These are phyloP conservation scores for Xestia ashworthii DNA, from an alignment of 2,888 invertebrate species.

Conservation along the genomic window DNA sequence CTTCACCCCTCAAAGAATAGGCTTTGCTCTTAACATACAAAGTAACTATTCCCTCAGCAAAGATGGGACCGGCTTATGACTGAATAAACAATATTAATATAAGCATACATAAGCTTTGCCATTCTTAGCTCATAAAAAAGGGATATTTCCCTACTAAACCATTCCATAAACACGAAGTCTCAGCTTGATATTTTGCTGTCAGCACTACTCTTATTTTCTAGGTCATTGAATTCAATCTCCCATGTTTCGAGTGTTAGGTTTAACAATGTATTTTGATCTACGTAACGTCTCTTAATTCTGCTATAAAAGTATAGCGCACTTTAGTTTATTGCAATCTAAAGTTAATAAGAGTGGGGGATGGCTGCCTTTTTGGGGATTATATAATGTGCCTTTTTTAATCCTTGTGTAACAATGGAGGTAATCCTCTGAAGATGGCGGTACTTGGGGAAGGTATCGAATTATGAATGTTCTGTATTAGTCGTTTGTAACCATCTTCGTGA, in stretches of 20 bases:
- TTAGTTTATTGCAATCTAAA: conserved; percentile 88
- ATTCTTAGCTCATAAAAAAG: conserved; percentile 89
- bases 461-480: conserved; percentile 28
- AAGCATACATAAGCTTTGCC: conserved; percentile 84
- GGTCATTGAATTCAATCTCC: conserved; percentile 60
- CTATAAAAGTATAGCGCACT: conserved; percentile 88
- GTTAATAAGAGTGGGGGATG: conserved; percentile 82
- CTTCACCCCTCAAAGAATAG: conserved; percentile 33
- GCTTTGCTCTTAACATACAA: conserved; percentile 53
- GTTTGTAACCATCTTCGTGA: conserved; percentile 25
- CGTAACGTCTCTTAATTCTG: conserved; percentile 84
- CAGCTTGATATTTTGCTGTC: conserved; percentile 62
- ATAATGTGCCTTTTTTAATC: conserved; percentile 65
- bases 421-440: conserved; percentile 53
- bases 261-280: conserved; percentile 67
- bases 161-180: conserved; percentile 83
- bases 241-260: background rate
- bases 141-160: conserved; percentile 88
- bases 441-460: conserved; percentile 57
- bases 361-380: conserved; percentile 68
- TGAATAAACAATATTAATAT: conserved; percentile 86
- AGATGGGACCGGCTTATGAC: conserved; percentile 72
- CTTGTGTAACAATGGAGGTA: conserved; percentile 54
- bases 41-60: conserved; percentile 65
- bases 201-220: conserved; percentile 56